Base-by-base conservation (phyloP, 1,140 invertebrate genomes). In the Gonatopus flavifemur region DNA sequence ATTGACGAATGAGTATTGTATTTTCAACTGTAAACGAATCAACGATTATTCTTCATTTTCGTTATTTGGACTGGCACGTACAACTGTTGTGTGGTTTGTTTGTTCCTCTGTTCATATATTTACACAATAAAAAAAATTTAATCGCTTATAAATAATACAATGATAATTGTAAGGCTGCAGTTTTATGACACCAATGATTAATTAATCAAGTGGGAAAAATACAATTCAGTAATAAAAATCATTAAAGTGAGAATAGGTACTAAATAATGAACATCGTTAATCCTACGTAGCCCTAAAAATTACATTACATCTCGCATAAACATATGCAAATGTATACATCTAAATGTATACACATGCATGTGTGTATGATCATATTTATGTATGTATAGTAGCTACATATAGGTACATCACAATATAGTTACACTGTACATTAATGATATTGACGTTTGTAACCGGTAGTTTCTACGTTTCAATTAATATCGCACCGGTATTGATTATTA, bases 361-460 rank as follows among this genome's bases (percentile, higher is more conserved):
- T 51, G 37, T 37, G 31, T 49, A 42, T 48, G 51, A 25, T 45
- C 52, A 53, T 45, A 37, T 38, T 24, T 48, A 41, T 42, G 10
- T 69, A 65, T 66, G 69, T 69, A 69, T 58, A 69, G 57, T 56
- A 53, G 52, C 70, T 75, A 76, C 67, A 65, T 65, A 56, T 56
- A 72, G 67, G 69, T 74, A 74, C 75, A 77, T 77, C 75, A 77
- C 75, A 77, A 72, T 77, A 77, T 77, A 77, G 62, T 76, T 77
- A 77, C 75, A 77, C 75, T 77, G 75, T 77, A 77, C 75, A 77
- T 70, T 72, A 73, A 74, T 76, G 60, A 67, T 70, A 66, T 72
- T 66, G 56, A 69, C 62, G 64, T 42, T 57, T 48, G 61, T 59
- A 63, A n/a, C 59, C 57, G 52, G 55, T 50, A 36, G 46, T 59